phyloP scores from a whole-genome alignment of 2,888 invertebrate species.

The Seira ritae region DNA sequence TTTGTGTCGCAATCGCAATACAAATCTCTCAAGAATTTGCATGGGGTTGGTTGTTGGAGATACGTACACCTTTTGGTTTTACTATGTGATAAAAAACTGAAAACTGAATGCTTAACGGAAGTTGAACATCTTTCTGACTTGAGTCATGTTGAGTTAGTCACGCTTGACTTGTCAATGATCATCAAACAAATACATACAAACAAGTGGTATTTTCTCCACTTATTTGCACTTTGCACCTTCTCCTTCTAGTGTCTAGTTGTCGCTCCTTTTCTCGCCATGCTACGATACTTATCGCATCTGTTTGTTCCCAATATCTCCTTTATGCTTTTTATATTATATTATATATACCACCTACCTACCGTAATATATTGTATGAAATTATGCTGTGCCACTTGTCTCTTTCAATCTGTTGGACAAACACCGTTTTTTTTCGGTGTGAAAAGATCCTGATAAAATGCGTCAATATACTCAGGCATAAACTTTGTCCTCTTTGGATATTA shows the following conservation, averaged over 20 bases:
- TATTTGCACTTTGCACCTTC: slow-evolving; percentile 19
- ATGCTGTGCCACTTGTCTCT: neutral
- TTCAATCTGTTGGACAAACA: neutral
- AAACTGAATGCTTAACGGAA: slow-evolving; percentile 17
- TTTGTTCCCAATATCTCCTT: slow-evolving; percentile 15
- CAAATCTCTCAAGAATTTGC: too few relatives aligned
- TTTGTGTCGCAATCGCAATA: too few relatives aligned
- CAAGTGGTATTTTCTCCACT: slow-evolving; percentile 21
- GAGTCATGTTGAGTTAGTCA: slow-evolving; percentile 18
- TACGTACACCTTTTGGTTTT: too few relatives aligned
- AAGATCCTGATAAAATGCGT: neutral
- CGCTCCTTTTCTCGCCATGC: slow-evolving; percentile 7
- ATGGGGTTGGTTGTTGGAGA: too few relatives aligned
- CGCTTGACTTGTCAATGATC: slow-evolving; percentile 2
- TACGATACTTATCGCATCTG: slow-evolving; percentile 10
- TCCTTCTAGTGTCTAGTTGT: too few relatives aligned
- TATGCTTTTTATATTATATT: too few relatives aligned
- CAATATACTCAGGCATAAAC: neutral
- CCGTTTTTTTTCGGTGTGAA: neutral
- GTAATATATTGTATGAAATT: too few relatives aligned
- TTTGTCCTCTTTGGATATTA: too few relatives aligned
- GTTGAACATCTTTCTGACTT: slow-evolving; percentile 21
- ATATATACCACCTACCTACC: too few relatives aligned
- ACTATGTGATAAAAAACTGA: too few relatives aligned
- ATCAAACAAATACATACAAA: slow-evolving; percentile 10